Base-by-base conservation (phyloP, 2,888 invertebrate species). In the Ectemnius continuus region DNA sequence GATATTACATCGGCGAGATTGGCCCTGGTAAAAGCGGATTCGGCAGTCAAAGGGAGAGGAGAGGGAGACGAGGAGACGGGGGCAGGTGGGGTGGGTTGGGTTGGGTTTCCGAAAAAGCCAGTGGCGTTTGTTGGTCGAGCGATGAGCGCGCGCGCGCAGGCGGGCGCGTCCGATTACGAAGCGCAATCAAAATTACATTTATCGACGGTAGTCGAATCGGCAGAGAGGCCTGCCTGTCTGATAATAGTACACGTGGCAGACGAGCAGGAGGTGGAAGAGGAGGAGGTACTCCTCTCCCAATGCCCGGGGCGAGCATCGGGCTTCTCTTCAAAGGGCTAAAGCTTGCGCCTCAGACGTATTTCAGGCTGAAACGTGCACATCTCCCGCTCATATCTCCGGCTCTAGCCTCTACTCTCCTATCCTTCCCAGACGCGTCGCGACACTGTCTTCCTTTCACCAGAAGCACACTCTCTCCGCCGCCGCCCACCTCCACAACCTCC, bases 331-430 rank as follows among this genome's bases (percentile, higher is more conserved):
- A 52, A 52, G 52, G 52, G 16, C 52, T 16, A 13, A 16, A 52
- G 52, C 36, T 23, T 36, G 36, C 14, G 16, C 52, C 52, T 52
- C 52, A 52, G n/a, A 16, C 16, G 16, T 16, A 52, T 52, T 52
- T 52, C 52, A 52, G n/a, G 14, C 36, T 16, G 52, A 52, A 52
- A 52, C 52, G 52, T 52, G 52, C 52, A 52, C 52, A 52, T 52
- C 52, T 52, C 11, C 52, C 16, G n/a, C 52, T 52, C 52, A 52
- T 52, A 52, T 52, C 52, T 52, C 52, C 16, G 52, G n/a, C 6
- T 52, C 52, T 52, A 14, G 36, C 6, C n/a, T 16, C 8, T 52
- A n/a, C 52, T 52, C 52, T 52, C 16, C 52, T 52, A 16, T 52
- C 52, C 52, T 52, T 14, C 36, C 8, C 8, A 36, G 36, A 45